phyloP scores from a whole-genome alignment of 2,797 vertebrate species.

The Macrochelys suwanniensis region DNA sequence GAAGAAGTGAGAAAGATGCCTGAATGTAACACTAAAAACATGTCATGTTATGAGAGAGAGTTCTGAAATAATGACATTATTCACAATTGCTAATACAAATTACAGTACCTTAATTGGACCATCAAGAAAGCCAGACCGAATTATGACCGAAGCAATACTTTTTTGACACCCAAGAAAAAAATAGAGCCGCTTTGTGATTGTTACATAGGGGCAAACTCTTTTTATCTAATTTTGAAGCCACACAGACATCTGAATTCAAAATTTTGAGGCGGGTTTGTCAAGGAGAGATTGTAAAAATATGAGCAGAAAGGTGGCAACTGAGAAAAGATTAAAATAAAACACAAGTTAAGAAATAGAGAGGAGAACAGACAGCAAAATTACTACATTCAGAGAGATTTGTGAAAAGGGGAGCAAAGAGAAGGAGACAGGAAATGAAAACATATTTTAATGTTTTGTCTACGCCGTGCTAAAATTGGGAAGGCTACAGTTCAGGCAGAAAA shows the following conservation, averaged over 20 bases:
- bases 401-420: background rate
- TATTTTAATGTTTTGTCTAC: background rate
- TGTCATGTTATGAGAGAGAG: background rate
- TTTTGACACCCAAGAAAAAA: background rate
- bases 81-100: background rate
- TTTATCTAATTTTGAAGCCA: background rate
- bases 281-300: background rate
- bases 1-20: constrained; percentile 40
- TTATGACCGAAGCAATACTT: background rate
- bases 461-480: background rate
- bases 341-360: background rate
- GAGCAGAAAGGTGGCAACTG: background rate
- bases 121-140: background rate
- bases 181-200: background rate
- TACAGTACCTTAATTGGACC: background rate
- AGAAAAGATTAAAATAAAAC: background rate
- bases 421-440: background rate
- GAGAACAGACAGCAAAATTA: background rate
- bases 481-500: background rate
- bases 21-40: constrained; percentile 34
- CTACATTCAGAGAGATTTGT: background rate
- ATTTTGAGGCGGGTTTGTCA: background rate
- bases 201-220: background rate
- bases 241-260: background rate
- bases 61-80: constrained; percentile 32